Conservation (phyloP, 2,888 invertebrate genomes). For the Dynastes grantii region DNA sequence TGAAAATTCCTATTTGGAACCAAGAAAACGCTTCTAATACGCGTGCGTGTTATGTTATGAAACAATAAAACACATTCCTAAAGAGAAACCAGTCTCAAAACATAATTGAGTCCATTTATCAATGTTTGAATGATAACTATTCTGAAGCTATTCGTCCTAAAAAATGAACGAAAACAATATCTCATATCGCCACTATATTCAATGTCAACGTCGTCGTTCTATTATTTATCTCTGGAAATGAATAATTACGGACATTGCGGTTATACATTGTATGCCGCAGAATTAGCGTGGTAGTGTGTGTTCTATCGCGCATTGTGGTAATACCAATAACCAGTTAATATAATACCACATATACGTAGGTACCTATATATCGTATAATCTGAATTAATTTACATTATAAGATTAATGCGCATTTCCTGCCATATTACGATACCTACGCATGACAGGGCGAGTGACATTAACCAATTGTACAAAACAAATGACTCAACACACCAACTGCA, state of each 20-base stretch:
- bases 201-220: background rate
- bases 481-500: slow-evolving; percentile 7
- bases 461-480: slow-evolving; percentile 30
- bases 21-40: no score
- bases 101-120: no score
- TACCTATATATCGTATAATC: slow-evolving; percentile 25
- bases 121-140: background rate
- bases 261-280: background rate
- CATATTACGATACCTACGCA: slow-evolving; percentile 34
- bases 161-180: background rate
- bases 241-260: background rate
- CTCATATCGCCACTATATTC: background rate
- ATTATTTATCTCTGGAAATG: background rate
- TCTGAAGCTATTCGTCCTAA: background rate
- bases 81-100: no score
- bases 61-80: no score
- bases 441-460: slow-evolving; percentile 32
- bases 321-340: slow-evolving; percentile 36
- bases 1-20: no score
- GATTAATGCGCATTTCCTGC: slow-evolving; percentile 43
- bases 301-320: slow-evolving; percentile 17
- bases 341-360: slow-evolving; percentile 17
- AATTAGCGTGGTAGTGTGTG: slow-evolving; percentile 22
- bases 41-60: no score
- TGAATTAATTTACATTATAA: slow-evolving; percentile 39